Base-by-base conservation (phyloP, 2,888 invertebrate species). In the Himalopsyche japonica region DNA sequence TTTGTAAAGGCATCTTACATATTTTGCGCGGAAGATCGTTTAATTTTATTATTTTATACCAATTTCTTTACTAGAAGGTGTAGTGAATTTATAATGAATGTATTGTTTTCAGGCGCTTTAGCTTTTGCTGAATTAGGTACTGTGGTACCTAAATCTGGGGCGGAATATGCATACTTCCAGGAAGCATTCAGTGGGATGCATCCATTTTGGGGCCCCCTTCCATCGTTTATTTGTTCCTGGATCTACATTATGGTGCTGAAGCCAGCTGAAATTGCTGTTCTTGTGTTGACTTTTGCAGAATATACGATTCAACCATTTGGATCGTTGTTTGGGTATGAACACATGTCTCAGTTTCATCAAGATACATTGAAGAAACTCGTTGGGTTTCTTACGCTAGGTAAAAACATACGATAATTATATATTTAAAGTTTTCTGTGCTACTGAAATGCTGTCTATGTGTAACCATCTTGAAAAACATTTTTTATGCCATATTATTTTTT, bases 111-210 rank as follows among this genome's bases (percentile, higher is more conserved):
- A 95, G 96, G 97, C 87, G 96, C 96, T 0, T 89, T 97, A 85
- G 95, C 95, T 1, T 97, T 96, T 88, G 96, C 96, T 48, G 97
- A 97, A 91, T 91, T 97, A 81, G 96, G 96, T 43, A 95, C 96
- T 0, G 94, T 96, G 0, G 94, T 97, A 5, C 95, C 95, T 0
- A 93, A 95, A 88, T 96, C 96, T 0, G 97, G 97, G 2, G 96
- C 96, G 1, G 96, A 97, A 90, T 97, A 97, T 89, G 94, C 95
- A 1, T 97, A 96, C 89, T 95, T 96, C 88, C 92, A 94, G 89
- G 95, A 95, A 89, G 95, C 96, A 0, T 96, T 95, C 89, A 92
- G 93, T 12, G 93, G 94, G 5, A 90, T 93, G 76, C 95, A 96
- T 88, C 92, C 90, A 87, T 95, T 93, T 90, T 95, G 95, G 93